Evolutionary conservation across 2,797 vertebrate species (phyloP).

Genomic region (Lophotriccus pileatus): DNA sequence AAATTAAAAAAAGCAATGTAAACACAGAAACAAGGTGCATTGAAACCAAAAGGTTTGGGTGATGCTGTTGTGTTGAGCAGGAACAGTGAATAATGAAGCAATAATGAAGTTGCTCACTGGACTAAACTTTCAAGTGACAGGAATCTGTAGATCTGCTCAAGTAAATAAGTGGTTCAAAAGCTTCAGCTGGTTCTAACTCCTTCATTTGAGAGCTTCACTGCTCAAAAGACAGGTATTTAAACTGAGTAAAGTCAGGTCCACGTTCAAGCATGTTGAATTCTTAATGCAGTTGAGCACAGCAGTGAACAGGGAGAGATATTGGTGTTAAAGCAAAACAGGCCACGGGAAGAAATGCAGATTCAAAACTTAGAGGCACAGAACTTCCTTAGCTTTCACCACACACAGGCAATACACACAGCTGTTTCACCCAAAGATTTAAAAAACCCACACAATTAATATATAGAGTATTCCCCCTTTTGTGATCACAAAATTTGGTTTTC

Average conservation of each 20-base stretch:
- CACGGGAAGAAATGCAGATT: not conserved
- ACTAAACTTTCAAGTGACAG: not conserved
- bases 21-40: not conserved
- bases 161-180: not conserved
- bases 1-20: not conserved
- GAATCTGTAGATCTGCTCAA: not conserved
- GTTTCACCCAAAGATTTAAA: not conserved
- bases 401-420: rapidly evolving
- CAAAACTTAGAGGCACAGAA: not conserved
- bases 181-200: not conserved
- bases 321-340: not conserved
- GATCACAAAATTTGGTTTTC: not conserved
- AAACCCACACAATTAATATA: rapidly evolving
- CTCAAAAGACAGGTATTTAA: not conserved
- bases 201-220: not conserved
- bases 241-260: not conserved
- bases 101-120: not conserved
- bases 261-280: not conserved
- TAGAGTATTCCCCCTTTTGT: not conserved
- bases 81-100: not conserved
- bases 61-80: not conserved
- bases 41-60: not conserved
- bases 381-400: not conserved
- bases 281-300: not conserved
- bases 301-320: not conserved